Conservation (phyloP, 2,888 invertebrate species). For the Peribatodes rhomboidaria region DNA sequence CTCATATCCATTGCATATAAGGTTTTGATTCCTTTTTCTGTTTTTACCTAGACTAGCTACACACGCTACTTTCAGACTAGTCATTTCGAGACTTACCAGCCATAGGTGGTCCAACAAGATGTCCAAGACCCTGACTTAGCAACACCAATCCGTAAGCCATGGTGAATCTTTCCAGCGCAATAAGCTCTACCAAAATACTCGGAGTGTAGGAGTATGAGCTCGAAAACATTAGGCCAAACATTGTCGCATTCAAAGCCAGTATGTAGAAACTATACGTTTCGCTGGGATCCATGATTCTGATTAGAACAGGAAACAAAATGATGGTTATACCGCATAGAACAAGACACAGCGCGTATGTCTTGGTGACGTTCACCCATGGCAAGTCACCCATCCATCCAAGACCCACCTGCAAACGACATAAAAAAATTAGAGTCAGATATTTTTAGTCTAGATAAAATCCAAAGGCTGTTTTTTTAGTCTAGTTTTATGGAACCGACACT, state of each 20-base stretch:
- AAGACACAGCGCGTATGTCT: conserved; percentile 94
- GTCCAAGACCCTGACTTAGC: conserved; percentile 96
- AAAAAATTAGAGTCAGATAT: neutral
- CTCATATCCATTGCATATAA: too few relatives aligned
- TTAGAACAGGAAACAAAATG: conserved; percentile 87
- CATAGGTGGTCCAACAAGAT: conserved; percentile 96
- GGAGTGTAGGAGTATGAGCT: conserved; percentile 97
- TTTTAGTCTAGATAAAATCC: neutral
- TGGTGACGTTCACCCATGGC: conserved; percentile 93
- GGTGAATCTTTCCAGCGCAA: conserved; percentile 96
- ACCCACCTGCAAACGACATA: conserved; percentile 84
- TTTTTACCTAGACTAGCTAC: neutral
- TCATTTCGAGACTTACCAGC: conserved; percentile 88
- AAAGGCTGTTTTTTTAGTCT: too few relatives aligned
- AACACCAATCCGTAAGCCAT: conserved; percentile 96
- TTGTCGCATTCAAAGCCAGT: conserved; percentile 84
- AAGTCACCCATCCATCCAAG: conserved; percentile 97
- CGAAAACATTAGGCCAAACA: conserved; percentile 96
- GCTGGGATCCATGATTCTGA: conserved; percentile 67
- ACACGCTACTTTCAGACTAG: too few relatives aligned
- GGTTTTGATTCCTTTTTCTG: too few relatives aligned
- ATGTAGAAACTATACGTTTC: conserved; percentile 80
- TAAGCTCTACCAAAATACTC: conserved; percentile 95
- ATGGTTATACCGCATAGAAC: conserved; percentile 88
- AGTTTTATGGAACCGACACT: neutral